Base-by-base conservation (phyloP, 2,888 invertebrate species). In the Agapetus fuscipes region DNA sequence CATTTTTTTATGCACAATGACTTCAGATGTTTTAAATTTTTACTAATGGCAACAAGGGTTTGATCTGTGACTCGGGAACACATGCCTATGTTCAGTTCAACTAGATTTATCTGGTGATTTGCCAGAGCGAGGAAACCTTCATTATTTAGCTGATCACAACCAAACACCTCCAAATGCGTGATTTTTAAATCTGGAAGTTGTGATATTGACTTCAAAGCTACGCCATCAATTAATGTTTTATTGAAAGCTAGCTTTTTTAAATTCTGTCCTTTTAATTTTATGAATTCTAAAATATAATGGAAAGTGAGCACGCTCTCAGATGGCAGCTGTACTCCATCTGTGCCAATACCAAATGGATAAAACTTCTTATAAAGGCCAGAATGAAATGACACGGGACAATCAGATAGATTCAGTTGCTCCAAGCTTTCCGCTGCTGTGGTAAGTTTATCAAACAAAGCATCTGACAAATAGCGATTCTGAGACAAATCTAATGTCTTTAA, bases 301-400 rank as follows among this genome's bases (percentile, higher is more conserved):
- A 83, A 85, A 25, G 84, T 83, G 16, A 85, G 56, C 2, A 84
- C 77, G 51, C 78, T 78, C 51, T 80, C 79, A 30, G 80, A 83
- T 41, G 76, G 74, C 38, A 52, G 62, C 17, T 57, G 61, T 43
- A 64, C 54, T 14, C 52, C 48, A 13, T 53, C 53, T 25, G 31
- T 12, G 15, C 27, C 34, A 31, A 55, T 53, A 29, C 56, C 57
- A 30, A 64, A 57, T 0, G 80, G 76, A 59, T 82, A 82, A 57
- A 81, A 82, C 42, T 76, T 76, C 46, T 76, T 73, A 28, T 78
- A 76, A 25, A 80, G 65, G 4, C 78, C 79, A 43, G 68, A 62
- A 54, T 83, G 83, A 55, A 82, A 85, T 17, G 81, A 78, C 34
- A 85, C 72, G 40, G 79, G 79, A 49, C 80, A 80, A 6, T 73